phyloP scores from a whole-genome alignment of 2,888 invertebrate species.

The Tyria jacobaeae region DNA sequence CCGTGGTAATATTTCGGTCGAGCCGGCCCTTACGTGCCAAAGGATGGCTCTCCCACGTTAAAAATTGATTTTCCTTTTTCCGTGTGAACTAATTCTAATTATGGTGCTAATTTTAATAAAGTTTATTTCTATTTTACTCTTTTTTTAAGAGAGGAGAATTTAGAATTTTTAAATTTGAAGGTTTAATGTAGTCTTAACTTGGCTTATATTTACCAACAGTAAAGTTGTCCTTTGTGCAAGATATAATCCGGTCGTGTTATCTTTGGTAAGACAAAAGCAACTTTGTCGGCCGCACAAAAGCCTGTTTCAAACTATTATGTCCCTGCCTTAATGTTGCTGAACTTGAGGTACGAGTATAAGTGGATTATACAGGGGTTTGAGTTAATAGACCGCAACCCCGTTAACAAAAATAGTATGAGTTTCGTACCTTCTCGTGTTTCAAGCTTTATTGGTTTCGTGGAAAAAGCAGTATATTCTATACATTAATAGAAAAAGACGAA shows the following conservation, averaged over 20 bases:
- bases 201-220: slow-evolving; percentile 5
- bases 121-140: no score
- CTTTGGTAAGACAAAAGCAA: slow-evolving; percentile 35
- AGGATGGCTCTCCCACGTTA: no score
- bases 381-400: background rate
- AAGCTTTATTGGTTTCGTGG: background rate
- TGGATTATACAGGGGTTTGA: background rate
- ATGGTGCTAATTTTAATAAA: no score
- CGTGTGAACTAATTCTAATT: no score
- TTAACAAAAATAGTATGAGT: background rate
- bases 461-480: no score
- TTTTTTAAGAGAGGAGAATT: no score
- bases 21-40: no score
- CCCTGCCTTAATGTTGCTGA: slow-evolving; percentile 9
- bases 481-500: no score
- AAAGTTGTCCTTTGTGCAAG: slow-evolving; percentile 27
- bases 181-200: background rate
- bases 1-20: no score
- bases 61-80: no score
- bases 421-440: background rate
- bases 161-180: no score
- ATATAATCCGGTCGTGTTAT: slow-evolving; percentile 37
- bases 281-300: slow-evolving; percentile 31
- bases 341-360: background rate
- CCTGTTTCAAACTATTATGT: slow-evolving; percentile 23